A percentile compares a stretch with the other conserved stretches of the same genome.
These are phyloP conservation scores for Cabera pusaria DNA, from an alignment of 2,888 invertebrate species.

Conservation along the genomic window DNA sequence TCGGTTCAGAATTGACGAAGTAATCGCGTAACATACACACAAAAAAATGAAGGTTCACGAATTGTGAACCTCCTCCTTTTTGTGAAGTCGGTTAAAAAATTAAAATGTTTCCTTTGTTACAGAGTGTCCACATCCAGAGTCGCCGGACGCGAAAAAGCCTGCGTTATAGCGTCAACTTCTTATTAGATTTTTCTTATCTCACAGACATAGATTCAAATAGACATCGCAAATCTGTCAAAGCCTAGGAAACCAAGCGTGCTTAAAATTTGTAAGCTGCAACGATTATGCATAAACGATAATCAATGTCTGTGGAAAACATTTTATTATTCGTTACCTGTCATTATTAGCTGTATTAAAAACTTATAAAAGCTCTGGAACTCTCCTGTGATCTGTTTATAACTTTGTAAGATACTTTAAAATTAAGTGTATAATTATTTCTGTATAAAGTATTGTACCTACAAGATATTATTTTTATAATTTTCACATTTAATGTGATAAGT, in stretches of 20 bases:
- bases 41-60: too few relatives aligned
- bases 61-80: too few relatives aligned
- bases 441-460: slow-evolving; percentile 45
- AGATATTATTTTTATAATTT: slow-evolving; percentile 1
- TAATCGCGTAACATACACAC: too few relatives aligned
- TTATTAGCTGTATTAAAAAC: slow-evolving; percentile 14
- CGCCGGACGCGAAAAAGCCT: slow-evolving; percentile 79
- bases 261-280: too few relatives aligned
- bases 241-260: too few relatives aligned
- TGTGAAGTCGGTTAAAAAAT: too few relatives aligned
- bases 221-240: too few relatives aligned
- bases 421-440: slow-evolving; percentile 27
- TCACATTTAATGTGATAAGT: slow-evolving; percentile 46
- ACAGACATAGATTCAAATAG: too few relatives aligned
- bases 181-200: too few relatives aligned
- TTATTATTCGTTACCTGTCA: neutral
- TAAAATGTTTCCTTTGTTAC: slow-evolving; percentile 53
- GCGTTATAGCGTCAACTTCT: slow-evolving; percentile 79
- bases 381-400: slow-evolving; percentile 78
- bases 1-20: too few relatives aligned
- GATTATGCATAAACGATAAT: too few relatives aligned
- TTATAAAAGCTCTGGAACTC: slow-evolving; percentile 76
- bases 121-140: slow-evolving; percentile 77
- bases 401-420: slow-evolving; percentile 46
- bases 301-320: too few relatives aligned